Evolutionary conservation across 2,888 invertebrate genomes (phyloP), one percentile per base, ranked within the genome.

Genomic region (Phengaris arion): DNA sequence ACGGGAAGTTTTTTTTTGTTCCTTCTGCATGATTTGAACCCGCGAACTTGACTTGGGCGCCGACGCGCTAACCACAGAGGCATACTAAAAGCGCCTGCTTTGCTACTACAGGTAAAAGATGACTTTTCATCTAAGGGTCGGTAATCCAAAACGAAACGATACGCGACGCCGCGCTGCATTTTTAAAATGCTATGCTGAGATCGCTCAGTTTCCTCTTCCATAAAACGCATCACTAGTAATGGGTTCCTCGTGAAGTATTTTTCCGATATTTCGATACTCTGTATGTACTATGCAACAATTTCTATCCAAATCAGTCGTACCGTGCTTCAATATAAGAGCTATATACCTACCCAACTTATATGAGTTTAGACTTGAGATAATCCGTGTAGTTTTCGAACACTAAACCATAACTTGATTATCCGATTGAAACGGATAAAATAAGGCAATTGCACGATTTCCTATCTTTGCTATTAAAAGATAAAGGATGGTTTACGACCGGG

Each of bases 401-500:
- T 64, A 64, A 64, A 64, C 64, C 45, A 64, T 64, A 64, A 64
- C 59, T 59, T 45, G 64, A 64, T 64, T 35, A 64, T 35, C 35
- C 64, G 64, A 6, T 35, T 64, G 35, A 45, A 64, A 64, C 35
- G 45, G 64, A 45, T 64, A 64, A 64, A 64, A 45, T 64, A 45
- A 64, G 35, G 70, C 70, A 70, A 70, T 48, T 13, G 6, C 48
- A 70, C 51, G 70, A 70, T 70, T 70, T 48, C 51, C 64, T 64
- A 70, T 51, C 72, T 72, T 72, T 72, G 72, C 72, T 72, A 72
- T 72, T 54, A 72, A 72, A 72, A 72, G 72, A 72, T 72, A 72
- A 72, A 69, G 51, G 22, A 70, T 22, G 51, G 51, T 70, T 70
- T 70, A 70, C 15, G 51, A 70, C 51, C n/a, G 72, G 35, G 48